Percentiles rank a stretch among this genome's conserved stretches.
phyloP scores from a whole-genome alignment of 2,888 invertebrate genomes.

The Operophtera brumata region DNA sequence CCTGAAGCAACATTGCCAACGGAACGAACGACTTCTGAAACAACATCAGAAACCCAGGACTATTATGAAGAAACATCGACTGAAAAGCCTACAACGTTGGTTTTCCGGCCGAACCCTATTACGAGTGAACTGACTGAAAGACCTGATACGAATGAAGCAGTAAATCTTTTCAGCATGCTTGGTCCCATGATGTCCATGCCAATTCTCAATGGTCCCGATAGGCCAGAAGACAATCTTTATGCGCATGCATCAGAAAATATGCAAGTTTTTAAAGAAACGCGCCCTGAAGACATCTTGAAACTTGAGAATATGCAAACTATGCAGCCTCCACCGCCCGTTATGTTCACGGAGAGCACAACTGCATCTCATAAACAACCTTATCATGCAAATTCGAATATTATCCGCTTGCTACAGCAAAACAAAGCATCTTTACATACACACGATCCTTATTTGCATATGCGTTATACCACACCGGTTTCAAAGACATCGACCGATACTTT shows the following conservation, averaged over 20 bases:
- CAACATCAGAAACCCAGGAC: slow-evolving; percentile 44
- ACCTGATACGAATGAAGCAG: slow-evolving; percentile 41
- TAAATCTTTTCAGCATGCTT: slow-evolving; percentile 62
- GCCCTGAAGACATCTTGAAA: slow-evolving; percentile 48
- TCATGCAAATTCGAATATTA: slow-evolving; percentile 49
- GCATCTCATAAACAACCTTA: slow-evolving; percentile 40
- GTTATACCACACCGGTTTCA: slow-evolving; percentile 74
- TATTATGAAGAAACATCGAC: slow-evolving; percentile 54
- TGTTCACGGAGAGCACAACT: slow-evolving; percentile 46
- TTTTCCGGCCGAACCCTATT: slow-evolving; percentile 42
- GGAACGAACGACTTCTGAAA: slow-evolving; percentile 47
- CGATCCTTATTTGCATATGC: slow-evolving; percentile 71
- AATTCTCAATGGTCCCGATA: slow-evolving; percentile 61
- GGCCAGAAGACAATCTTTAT: slow-evolving; percentile 69
- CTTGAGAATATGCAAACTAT: slow-evolving; percentile 82
- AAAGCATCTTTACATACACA: slow-evolving; percentile 52
- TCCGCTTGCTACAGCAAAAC: slow-evolving; percentile 43
- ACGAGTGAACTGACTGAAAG: slow-evolving; percentile 31
- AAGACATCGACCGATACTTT: slow-evolving; percentile 69
- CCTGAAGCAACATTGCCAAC: slow-evolving; percentile 41
- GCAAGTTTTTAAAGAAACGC: slow-evolving; percentile 62
- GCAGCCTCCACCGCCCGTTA: slow-evolving; percentile 77
- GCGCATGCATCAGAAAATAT: slow-evolving; percentile 70
- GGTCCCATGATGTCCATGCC: slow-evolving; percentile 75
- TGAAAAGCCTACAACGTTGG: slow-evolving; percentile 39